Percentiles rank a stretch among this genome's conserved stretches.
Conservation (phyloP, 2,113 vertebrate genomes). For the Circaetus cinerascens region DNA sequence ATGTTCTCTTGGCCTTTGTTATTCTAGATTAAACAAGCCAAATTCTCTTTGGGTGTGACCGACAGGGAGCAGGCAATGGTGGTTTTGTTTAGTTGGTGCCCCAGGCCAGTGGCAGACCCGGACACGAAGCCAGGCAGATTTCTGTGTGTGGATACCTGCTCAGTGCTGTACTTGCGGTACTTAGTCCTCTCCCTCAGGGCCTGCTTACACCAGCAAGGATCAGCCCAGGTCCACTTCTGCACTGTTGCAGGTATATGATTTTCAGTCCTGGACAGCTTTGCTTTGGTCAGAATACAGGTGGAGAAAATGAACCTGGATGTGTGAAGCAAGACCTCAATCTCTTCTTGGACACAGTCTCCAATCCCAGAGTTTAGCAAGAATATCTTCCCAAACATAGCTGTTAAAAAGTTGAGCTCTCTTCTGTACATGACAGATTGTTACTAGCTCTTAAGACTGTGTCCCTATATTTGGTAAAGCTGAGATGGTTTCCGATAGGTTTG, state of each 20-base stretch:
- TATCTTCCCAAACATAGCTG: not conserved
- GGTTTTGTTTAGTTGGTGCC: not conserved
- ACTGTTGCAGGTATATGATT: not conserved
- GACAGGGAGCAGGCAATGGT: not conserved
- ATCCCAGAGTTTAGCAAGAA: not conserved
- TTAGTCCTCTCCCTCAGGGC: not conserved
- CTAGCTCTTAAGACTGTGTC: not conserved
- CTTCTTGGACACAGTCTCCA: accelerated
- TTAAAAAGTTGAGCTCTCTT: not conserved
- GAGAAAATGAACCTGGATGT: not conserved
- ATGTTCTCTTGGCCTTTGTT: not conserved
- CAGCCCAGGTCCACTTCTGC: not conserved
- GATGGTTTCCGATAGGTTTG: not conserved
- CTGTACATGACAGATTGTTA: not conserved
- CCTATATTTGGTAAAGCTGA: not conserved
- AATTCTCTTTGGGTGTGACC: not conserved
- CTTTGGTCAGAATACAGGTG: not conserved
- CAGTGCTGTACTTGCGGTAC: accelerated
- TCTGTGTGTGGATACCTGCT: not conserved
- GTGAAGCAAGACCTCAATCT: not conserved
- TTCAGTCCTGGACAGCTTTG: not conserved
- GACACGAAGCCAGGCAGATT: not conserved
- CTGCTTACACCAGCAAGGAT: not conserved
- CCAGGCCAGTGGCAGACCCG: not conserved
- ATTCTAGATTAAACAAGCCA: not conserved